A percentile compares a stretch with the other conserved stretches of the same genome.
phyloP scores from a whole-genome alignment of 1,140 invertebrate genomes.

The Brachionus calyciflorus region DNA sequence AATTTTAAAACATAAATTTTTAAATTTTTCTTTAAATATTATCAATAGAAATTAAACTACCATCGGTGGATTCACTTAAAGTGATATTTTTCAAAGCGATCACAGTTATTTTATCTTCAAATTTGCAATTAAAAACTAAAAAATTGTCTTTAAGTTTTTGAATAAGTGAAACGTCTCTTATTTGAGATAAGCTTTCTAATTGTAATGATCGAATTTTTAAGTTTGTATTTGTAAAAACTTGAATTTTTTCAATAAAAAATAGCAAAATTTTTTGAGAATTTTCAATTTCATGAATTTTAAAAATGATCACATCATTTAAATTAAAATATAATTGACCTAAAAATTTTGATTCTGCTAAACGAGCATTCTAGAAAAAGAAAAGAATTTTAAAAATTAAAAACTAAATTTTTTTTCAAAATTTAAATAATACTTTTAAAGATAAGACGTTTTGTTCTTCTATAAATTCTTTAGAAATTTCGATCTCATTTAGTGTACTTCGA shows the following conservation, averaged over 20 bases:
- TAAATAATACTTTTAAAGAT: background rate
- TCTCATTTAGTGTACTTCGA: background rate
- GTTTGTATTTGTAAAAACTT: background rate
- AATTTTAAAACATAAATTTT: no score
- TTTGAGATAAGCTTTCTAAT: background rate
- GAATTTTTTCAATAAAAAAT: background rate
- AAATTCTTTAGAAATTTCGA: background rate
- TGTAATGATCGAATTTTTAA: background rate
- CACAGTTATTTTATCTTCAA: background rate
- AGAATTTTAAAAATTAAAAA: no score
- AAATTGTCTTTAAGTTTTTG: background rate
- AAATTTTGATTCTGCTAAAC: no score
- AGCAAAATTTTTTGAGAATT: background rate
- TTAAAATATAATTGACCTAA: background rate
- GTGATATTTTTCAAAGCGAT: constrained; percentile 7
- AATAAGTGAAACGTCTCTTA: background rate
- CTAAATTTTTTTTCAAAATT: background rate
- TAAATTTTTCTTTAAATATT: no score
- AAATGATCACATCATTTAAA: constrained; percentile 9
- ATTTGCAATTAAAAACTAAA: background rate
- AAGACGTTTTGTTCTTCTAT: background rate
- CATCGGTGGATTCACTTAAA: background rate
- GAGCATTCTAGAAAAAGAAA: no score
- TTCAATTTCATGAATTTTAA: background rate
- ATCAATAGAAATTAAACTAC: background rate